These are phyloP conservation scores for Calameuta pallipes DNA, from an alignment of 2,888 invertebrate species.

Conservation along the genomic window DNA sequence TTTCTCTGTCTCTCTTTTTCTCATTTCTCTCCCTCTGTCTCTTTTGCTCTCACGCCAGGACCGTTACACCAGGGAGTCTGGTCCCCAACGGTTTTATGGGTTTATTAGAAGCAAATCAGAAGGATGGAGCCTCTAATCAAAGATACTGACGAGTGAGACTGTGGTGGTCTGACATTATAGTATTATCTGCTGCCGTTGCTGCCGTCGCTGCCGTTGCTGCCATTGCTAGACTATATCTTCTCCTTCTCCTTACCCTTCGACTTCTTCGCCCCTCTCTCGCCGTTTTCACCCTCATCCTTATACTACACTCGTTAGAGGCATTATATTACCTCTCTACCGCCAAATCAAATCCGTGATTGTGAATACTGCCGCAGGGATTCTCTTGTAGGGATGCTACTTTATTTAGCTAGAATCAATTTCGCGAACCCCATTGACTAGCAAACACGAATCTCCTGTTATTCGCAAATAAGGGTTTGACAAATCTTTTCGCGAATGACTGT, in stretches of 20 bases:
- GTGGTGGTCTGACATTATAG: slow-evolving; percentile 57
- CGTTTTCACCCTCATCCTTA: slow-evolving; percentile 46
- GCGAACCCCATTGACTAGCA: not conserved
- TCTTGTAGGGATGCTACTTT: not conserved
- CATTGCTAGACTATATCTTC: slow-evolving; percentile 18
- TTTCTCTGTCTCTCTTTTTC: slow-evolving; percentile 14
- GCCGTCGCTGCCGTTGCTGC: not conserved
- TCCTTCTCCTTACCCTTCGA: slow-evolving; percentile 28
- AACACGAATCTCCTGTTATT: not conserved
- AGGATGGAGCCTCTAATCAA: slow-evolving; percentile 62
- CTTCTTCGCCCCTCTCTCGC: slow-evolving; percentile 29
- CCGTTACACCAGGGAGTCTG: slow-evolving; percentile 25
- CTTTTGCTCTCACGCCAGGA: not conserved
- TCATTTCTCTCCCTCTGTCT: slow-evolving; percentile 17
- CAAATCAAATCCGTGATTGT: slow-evolving; percentile 58
- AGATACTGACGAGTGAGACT: slow-evolving; percentile 57
- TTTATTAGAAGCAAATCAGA: slow-evolving; percentile 64
- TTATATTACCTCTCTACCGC: slow-evolving; percentile 51
- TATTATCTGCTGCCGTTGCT: slow-evolving; percentile 43
- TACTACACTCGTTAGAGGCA: slow-evolving; percentile 57
- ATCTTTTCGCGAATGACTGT: not conserved
- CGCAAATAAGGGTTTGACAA: not conserved
- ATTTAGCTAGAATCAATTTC: not conserved
- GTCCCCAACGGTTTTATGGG: slow-evolving; percentile 49
- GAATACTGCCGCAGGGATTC: slow-evolving; percentile 34